A percentile compares a stretch with the other conserved stretches of the same genome.
phyloP scores from a whole-genome alignment of 2,888 invertebrate genomes.

The Fragum sueziense region DNA sequence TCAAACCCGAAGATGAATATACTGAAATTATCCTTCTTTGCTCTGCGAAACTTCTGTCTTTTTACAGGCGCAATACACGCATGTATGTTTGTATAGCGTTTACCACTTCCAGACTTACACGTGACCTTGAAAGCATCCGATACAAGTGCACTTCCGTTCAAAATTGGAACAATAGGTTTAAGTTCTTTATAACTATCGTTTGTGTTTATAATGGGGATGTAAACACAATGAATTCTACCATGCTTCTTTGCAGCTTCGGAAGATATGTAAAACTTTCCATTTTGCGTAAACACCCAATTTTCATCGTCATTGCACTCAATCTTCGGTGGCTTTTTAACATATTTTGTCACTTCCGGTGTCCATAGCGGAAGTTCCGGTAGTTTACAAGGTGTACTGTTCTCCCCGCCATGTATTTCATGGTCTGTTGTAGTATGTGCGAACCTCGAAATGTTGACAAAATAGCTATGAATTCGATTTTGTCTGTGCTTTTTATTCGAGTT shows the following conservation, averaged over 20 bases:
- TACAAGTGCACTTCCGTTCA: conserved; percentile 66
- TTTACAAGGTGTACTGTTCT: conserved; percentile 84
- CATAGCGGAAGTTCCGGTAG: conserved; percentile 87
- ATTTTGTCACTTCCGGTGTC: conserved; percentile 89
- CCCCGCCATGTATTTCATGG: conserved; percentile 66
- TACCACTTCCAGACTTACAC: conserved; percentile 72
- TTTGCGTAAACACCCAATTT: conserved; percentile 92
- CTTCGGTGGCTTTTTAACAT: conserved; percentile 86
- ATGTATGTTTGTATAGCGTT: conserved; percentile 87
- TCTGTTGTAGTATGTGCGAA: neutral
- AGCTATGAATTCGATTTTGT: conserved; percentile 11
- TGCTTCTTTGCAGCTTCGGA: conserved; percentile 82
- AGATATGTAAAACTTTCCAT: conserved; percentile 85
- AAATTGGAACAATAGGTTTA: conserved; percentile 65
- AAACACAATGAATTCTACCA: conserved; percentile 84
- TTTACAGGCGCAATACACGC: conserved; percentile 84
- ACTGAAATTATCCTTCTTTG: conserved; percentile 83
- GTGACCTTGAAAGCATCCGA: conserved; percentile 78
- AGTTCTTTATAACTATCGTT: conserved; percentile 69
- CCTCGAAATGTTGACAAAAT: conserved; percentile 11
- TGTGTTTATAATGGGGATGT: conserved; percentile 83
- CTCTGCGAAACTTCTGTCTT: conserved; percentile 14
- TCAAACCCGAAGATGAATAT: conserved; percentile 94
- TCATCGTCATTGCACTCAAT: conserved; percentile 86
- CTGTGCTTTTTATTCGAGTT: neutral